Evolutionary conservation across 2,113 vertebrate species (phyloP).

Genomic region (Notechis scutatus): DNA sequence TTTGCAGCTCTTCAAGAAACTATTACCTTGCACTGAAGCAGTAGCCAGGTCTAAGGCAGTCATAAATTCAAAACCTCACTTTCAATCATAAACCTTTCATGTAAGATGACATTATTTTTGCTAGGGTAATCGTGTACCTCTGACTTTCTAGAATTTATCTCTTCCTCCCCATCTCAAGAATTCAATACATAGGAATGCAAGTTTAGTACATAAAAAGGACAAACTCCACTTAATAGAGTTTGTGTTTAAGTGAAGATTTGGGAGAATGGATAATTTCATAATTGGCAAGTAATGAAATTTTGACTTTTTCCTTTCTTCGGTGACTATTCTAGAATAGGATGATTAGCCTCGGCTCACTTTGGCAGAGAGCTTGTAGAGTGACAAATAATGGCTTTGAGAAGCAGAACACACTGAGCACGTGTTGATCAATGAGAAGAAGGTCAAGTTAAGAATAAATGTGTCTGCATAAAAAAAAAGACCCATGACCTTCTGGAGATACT

Average conservation of each 20-base stretch:
- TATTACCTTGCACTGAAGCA: neutral
- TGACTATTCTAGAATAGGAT: slow-evolving; percentile 26
- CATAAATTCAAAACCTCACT: neutral
- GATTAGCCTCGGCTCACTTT: slow-evolving; percentile 28
- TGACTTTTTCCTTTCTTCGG: slow-evolving; percentile 17
- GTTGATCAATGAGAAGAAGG: neutral
- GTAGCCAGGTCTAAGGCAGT: neutral
- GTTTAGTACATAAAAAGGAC: slow-evolving; percentile 32
- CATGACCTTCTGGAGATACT: neutral
- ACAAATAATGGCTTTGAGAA: neutral
- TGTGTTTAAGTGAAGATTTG: neutral
- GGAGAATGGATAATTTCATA: neutral
- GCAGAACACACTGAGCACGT: neutral
- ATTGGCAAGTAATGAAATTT: slow-evolving; percentile 47
- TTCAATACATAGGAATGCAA: slow-evolving; percentile 26
- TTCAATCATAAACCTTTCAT: neutral
- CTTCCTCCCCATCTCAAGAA: neutral
- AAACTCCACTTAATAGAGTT: neutral
- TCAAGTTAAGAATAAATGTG: neutral
- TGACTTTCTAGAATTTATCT: neutral
- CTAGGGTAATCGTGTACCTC: neutral
- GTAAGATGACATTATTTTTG: neutral
- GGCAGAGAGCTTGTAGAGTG: neutral
- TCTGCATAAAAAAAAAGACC: neutral
- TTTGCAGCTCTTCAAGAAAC: neutral